Evolutionary conservation across 1,140 invertebrate species (phyloP), one percentile per base, ranked within the genome.

Genomic region (Dolichoris vasculosae): DNA sequence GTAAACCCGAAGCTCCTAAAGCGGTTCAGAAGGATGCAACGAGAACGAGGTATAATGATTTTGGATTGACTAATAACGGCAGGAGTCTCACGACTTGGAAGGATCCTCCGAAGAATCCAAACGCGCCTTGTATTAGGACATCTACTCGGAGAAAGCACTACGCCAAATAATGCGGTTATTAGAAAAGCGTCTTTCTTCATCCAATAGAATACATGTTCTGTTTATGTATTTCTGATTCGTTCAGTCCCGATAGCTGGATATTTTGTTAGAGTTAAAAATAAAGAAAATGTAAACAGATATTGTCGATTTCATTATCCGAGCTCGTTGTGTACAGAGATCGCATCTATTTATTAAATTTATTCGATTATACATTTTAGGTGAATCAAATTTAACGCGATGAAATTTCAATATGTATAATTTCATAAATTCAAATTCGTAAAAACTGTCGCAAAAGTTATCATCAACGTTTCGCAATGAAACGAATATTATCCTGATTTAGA

Each of bases 91-190:
- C 83, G 20, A 82, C 84, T 17, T 89, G 87, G 85, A 90, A 87
- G 26, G 89, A 90, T 4, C 15, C 77, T 0, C 43, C 82, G 38
- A 89, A 81, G 23, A 83, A 79, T 73, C 77, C 86, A 59, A 90
- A 89, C 23, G 86, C 90, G 17, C 87, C 90, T 0, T 90, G 89
- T 71, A 86, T 90, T 20, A 89, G 89, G 76, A 88, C 89, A 7
- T 91, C 89, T 0, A 89, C 87, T 8, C 88, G 90, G 59, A 88
- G 86, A 84, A 90, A 88, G 87, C 88, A 91, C 38, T 92, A 91
- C 67, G 77, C 82, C 20, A 90, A 90, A 81, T 90, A 86, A 86
- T 55, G 13, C 38, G 55, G 55, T 48, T 38, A 32, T 59, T 26
- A 55, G 15, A 35, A 26, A 4, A 55, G 6, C 8, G 13, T 38